Conservation (phyloP, 2,113 vertebrate genomes). For the Pelusios castaneus region DNA sequence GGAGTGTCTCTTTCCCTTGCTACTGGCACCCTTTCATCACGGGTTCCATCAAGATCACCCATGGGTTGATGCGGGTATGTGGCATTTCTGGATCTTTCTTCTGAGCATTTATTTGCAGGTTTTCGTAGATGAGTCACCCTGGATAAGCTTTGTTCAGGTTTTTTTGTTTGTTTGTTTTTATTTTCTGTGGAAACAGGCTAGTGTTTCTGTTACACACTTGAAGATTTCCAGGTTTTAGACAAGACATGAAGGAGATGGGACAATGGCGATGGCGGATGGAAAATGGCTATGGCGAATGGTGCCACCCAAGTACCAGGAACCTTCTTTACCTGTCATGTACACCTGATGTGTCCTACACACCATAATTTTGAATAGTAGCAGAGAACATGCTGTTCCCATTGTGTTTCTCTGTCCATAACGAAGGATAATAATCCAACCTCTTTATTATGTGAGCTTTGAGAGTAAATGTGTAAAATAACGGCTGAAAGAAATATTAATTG, state of each 20-base stretch:
- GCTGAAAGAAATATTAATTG: background rate
- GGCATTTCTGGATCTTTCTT: background rate
- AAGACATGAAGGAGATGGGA: background rate
- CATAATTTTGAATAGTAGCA: background rate
- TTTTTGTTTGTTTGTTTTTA: background rate
- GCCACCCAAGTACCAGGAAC: background rate
- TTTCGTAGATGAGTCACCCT: background rate
- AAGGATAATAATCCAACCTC: background rate
- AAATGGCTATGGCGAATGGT: background rate
- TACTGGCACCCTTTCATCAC: no score
- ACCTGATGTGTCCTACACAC: background rate
- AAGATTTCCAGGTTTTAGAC: slow-evolving; percentile 11
- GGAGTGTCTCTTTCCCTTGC: background rate
- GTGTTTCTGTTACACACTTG: background rate
- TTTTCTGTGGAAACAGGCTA: background rate
- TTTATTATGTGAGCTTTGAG: background rate
- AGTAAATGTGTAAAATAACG: background rate
- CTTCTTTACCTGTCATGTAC: background rate
- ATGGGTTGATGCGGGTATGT: no score
- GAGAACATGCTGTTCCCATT: background rate
- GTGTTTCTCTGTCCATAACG: background rate
- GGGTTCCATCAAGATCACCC: no score
- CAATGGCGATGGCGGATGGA: background rate
- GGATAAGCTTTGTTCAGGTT: background rate
- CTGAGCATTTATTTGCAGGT: background rate